Evolutionary conservation across 1,140 invertebrate genomes (phyloP).

Genomic region (Drosophila teissieri): DNA sequence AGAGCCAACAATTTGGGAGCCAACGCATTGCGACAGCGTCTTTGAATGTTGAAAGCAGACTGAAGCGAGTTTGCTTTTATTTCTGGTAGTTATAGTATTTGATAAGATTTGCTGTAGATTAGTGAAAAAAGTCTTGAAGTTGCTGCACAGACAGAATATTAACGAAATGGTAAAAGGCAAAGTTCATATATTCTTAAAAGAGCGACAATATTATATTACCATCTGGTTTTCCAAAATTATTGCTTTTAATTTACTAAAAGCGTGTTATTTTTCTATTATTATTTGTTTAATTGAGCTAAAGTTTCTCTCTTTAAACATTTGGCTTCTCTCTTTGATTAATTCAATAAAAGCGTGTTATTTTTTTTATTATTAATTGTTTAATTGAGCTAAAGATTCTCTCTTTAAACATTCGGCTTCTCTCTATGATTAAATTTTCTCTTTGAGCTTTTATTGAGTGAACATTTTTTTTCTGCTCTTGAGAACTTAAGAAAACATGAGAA

Average conservation of each 20-base stretch:
- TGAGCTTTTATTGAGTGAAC: not conserved
- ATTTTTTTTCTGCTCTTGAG: no score
- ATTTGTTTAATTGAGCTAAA: not conserved
- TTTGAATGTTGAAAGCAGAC: not conserved
- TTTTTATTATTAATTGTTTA: not conserved
- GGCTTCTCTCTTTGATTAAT: no score
- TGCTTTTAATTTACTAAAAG: no score
- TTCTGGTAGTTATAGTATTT: constrained; percentile 7
- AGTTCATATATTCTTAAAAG: no score
- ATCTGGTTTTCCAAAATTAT: not conserved
- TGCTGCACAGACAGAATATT: no score
- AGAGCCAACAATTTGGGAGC: not conserved
- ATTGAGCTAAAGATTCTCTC: not conserved
- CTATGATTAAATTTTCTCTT: not conserved
- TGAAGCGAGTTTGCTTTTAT: not conserved
- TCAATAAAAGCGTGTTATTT: no score
- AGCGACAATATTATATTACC: no score
- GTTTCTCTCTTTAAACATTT: not conserved
- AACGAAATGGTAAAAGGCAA: no score
- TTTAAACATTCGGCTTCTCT: not conserved
- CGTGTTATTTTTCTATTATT: not conserved
- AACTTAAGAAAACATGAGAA: not conserved
- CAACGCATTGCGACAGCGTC: constrained; percentile 17
- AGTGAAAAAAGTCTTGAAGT: not conserved
- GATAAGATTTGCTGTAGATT: constrained; percentile 12